Conservation (phyloP, 2,888 invertebrate genomes). For the Digitonthophagus gazella region DNA sequence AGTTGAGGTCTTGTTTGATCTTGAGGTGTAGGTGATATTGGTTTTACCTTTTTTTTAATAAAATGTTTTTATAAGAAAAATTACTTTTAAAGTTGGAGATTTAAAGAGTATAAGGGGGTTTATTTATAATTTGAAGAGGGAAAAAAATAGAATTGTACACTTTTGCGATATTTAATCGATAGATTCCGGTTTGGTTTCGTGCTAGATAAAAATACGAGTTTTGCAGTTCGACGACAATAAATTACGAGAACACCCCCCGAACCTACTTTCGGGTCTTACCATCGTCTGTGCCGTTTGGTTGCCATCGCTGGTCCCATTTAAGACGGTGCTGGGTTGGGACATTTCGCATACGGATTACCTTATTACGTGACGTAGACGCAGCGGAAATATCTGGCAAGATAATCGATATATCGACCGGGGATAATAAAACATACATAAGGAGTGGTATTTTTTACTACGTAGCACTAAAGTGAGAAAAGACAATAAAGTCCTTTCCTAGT, state of each 20-base stretch:
- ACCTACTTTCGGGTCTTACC: slow-evolving; percentile 18
- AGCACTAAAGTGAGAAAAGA: neutral
- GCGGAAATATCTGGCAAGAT: slow-evolving; percentile 8
- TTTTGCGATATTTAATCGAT: neutral
- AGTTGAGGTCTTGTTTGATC: slow-evolving; percentile 42
- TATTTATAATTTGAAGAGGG: no score
- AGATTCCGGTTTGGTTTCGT: neutral
- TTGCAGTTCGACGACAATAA: neutral
- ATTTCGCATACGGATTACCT: slow-evolving; percentile 26
- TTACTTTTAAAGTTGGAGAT: no score
- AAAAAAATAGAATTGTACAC: no score
- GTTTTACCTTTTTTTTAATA: slow-evolving; percentile 1
- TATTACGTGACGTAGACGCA: slow-evolving; percentile 11
- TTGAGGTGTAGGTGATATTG: slow-evolving; percentile 2
- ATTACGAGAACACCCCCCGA: neutral
- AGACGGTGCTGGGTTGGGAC: slow-evolving; percentile 31
- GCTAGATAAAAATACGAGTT: neutral
- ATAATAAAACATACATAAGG: neutral
- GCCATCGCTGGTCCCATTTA: slow-evolving; percentile 31
- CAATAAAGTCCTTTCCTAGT: no score
- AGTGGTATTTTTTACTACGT: neutral
- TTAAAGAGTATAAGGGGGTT: no score
- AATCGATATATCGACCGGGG: slow-evolving; percentile 9
- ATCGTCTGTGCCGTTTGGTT: slow-evolving; percentile 20
- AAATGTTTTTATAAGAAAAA: no score